Base-by-base conservation (phyloP, 1,140 invertebrate genomes). In the Amphibalanus amphitrite region DNA sequence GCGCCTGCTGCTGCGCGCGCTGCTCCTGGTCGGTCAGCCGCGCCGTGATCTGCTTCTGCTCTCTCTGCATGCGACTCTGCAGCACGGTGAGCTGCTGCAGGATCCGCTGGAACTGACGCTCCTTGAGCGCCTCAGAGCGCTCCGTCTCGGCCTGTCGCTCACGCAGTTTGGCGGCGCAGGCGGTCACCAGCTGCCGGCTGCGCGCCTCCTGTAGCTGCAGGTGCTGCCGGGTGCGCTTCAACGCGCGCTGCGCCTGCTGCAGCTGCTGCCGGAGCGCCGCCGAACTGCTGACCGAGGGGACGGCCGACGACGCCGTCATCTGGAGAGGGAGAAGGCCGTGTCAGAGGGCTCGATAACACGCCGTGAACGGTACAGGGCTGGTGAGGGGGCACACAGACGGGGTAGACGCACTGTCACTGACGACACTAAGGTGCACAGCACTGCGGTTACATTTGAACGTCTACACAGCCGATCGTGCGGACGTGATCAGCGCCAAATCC, bases 51-150 rank as follows among this genome's bases (percentile, higher is more conserved):
- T 8, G 8, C 65, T 67, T 26, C 28, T 67, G 65, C 65, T 67
- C 65, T n/a, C 65, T n/a, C 28, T 28, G n/a, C 65, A 67, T 10
- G n/a, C 65, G n/a, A 26, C 65, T 67, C 65, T 67, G 65, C 28
- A 67, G 65, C 65, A 67, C 65, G 17, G 65, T 28, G 3, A 67
- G 28, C 65, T 67, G 65, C 65, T 67, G 65, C 65, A 67, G n/a
- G 65, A 67, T 67, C 8, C 65, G n/a, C 65, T 67, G 65, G 26
- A 67, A 28, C 65, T 67, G 65, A 0, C 65, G 65, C 26, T 67
- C 65, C 65, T 67, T 67, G 3, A 67, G 65, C 28, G 65, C n/a
- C 65, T 28, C 26, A 10, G 23, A 10, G 15, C 65, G 65, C 65
- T 67, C 65, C 26, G n/a, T 28, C 65, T 67, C 65, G 26, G n/a